A percentile compares a stretch with the other conserved stretches of the same genome.
Conservation (phyloP, 2,797 vertebrate species). For the Siniperca obscura region DNA sequence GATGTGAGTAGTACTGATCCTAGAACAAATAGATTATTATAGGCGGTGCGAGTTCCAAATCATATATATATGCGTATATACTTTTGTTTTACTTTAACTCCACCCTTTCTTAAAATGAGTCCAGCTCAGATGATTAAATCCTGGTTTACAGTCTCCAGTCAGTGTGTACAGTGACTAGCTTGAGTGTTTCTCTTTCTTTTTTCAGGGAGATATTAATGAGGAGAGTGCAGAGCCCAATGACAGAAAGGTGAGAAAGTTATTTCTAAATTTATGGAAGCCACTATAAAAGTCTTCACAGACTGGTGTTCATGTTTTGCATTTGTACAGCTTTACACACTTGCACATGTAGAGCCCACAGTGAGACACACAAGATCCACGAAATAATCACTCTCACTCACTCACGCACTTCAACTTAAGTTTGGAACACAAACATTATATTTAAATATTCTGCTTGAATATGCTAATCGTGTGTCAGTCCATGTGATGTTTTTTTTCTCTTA, state of each 20-base stretch:
- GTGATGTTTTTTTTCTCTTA: background rate
- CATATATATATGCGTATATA: background rate
- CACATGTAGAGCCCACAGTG: background rate
- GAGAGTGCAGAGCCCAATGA: constrained; percentile 91
- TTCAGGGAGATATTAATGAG: constrained; percentile 92
- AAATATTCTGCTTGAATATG: background rate
- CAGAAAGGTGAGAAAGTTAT: constrained; percentile 89
- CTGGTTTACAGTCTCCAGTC: background rate
- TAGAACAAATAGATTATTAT: background rate
- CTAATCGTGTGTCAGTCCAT: background rate
- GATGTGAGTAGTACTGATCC: constrained; percentile 88
- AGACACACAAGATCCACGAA: background rate
- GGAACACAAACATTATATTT: background rate
- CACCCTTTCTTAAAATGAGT: background rate
- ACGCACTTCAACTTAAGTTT: background rate
- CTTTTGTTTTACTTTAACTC: background rate
- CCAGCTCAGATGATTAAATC: background rate
- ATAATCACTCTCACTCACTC: background rate
- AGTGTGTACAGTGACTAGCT: background rate
- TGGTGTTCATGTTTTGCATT: background rate
- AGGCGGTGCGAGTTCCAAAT: background rate
- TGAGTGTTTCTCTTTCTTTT: background rate
- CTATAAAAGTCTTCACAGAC: background rate
- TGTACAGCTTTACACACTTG: background rate
- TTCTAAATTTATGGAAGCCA: background rate